Evolutionary conservation across 2,797 vertebrate species (phyloP), one percentile per base, ranked within the genome.

Genomic region (Jordanella pulchra): DNA sequence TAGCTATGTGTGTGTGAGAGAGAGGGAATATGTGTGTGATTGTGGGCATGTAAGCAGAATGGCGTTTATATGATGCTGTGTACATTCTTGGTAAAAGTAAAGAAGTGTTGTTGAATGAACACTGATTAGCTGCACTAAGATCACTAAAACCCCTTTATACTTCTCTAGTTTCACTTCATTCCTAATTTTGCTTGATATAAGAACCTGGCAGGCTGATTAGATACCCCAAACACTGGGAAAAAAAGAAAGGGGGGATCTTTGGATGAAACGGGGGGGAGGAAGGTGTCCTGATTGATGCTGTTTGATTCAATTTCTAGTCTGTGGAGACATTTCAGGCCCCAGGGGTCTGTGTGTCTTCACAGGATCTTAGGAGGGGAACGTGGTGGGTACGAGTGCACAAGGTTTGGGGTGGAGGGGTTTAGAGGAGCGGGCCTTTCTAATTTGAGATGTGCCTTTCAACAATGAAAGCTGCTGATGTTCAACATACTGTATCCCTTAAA

Each of bases 271-370:
- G 75, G 77, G 69, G 67, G 83, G 63, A 71, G 78, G 78, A 76
- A 71, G 77, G 75, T 84, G 86, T 84, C 86, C 88, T 92, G 91
- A 93, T 91, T 93, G 92, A 94, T 93, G 92, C 89, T 74, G 91
- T 92, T 92, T 92, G 93, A 94, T 91, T 92, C 87, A 91, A 92
- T 94, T 93, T 93, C 85, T 84, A 92, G 87, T 88, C 42, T 93
- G 92, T 93, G 88, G 87, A 94, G 93, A 92, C 92, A 91, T 91
- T 93, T 91, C 82, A 82, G 83, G 87, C 89, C 93, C 87, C 44
- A 44, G 77, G 89, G 93, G 86, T 79, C 76, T 86, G 64, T 79
- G 90, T 84, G 88, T 91, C 91, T 91, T 91, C 86, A 91, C 86
- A 87, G 84, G 84, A 87, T 86, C 86, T 84, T 77, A 86, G 79